Evolutionary conservation across 2,113 vertebrate genomes (phyloP), one percentile per base, ranked within the genome.

Genomic region (Balaeniceps rex): DNA sequence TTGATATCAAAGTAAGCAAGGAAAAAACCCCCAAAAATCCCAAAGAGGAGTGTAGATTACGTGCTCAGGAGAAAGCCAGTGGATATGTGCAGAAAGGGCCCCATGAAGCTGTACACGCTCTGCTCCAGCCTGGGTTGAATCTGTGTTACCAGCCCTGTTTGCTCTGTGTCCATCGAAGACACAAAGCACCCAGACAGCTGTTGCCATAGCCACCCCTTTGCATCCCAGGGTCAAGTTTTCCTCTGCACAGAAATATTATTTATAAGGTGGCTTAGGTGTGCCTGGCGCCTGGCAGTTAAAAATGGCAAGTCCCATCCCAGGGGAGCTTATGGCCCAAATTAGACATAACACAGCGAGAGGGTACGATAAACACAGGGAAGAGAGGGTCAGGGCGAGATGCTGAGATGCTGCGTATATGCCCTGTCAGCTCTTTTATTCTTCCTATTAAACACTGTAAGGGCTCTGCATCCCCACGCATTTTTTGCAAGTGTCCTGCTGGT

Each of bases 251-350:
- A 70, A 83, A 77, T 36, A 74, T 85, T 93, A 94, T 94, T 93
- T 96, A 89, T 42, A 79, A 76, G 54, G 58, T 70, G 91, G 91
- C 93, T 94, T 92, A 95, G 94, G 87, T 89, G 93, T 78, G 95
- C 95, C 88, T 92, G 49, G 76, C 1, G 25, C 72, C 70, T 49
- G 93, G 87, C 91, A 82, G 74, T 77, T 85, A 85, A 65, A 89
- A 89, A 89, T 12, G 61, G 58, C 36, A 72, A 82, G 29, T 83
- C 36, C 42, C 42, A 87, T 16, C 87, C 77, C 52, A 54, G 58
- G 33, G 70, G 31, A 94, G 44, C 66, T 87, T 72, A 69, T 1
- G 0, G 52, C 52, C 57, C 61, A 36, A 87, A 69, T 65, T 34
- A 84, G 87, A 91, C 46, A 69, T 61, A 85, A 85, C 87, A 54